Percentiles rank a stretch among this genome's conserved stretches.
Evolutionary conservation across 35 echinoderm and acorn worm genomes (phyloP).

Genomic region (Holothuria glaberrima): DNA sequence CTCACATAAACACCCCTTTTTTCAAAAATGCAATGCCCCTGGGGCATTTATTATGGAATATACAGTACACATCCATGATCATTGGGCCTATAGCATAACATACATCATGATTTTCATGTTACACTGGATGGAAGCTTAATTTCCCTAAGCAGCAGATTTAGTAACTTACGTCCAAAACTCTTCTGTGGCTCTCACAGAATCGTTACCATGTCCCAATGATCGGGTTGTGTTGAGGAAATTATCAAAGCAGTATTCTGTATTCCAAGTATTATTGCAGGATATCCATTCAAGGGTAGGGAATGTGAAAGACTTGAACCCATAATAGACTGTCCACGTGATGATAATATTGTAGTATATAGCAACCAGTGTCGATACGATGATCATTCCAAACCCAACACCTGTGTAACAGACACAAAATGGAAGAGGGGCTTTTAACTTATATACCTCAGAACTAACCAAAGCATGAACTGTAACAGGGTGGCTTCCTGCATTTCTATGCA

Average conservation of each 20-base stretch:
- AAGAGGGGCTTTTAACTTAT: background rate
- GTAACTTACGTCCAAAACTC: conserved; percentile 50
- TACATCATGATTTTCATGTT: no score
- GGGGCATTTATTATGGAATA: no score
- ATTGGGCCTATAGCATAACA: no score
- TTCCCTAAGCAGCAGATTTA: background rate
- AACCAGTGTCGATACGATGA: conserved; percentile 68
- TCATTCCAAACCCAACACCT: conserved; percentile 95
- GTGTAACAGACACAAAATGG: background rate
- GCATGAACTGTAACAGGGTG: no score
- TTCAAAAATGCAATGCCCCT: no score
- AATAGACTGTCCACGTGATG: conserved; percentile 87
- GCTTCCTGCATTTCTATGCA: no score
- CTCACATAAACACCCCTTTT: no score
- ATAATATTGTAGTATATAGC: conserved; percentile 96
- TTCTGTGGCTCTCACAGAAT: conserved; percentile 1
- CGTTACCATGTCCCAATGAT: background rate
- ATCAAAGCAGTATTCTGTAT: conserved; percentile 58
- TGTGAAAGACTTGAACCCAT: conserved; percentile 42
- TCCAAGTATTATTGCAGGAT: conserved; percentile 60
- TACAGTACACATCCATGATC: no score
- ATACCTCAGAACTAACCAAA: no score
- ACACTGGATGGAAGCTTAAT: no score
- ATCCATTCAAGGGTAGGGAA: conserved; percentile 53
- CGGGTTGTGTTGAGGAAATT: conserved; percentile 30